Evolutionary conservation across 2,888 invertebrate species (phyloP).

Genomic region (Machimus rusticus): DNA sequence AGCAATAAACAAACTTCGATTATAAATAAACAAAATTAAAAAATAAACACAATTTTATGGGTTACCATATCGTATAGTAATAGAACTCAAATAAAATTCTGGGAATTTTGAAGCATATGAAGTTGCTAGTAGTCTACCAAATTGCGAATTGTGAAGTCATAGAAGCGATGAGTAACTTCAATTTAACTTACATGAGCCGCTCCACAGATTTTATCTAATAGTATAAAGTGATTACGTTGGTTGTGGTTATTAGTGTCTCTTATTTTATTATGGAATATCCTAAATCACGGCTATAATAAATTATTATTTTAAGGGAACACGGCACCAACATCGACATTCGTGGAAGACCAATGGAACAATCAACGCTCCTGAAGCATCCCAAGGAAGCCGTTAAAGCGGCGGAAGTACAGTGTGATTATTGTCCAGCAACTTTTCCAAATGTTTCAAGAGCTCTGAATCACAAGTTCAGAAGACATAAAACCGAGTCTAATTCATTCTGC

Average conservation of each 20-base stretch:
- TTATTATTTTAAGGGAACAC: constrained; percentile 66
- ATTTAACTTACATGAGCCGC: background rate
- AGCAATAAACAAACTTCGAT: too few species aligned
- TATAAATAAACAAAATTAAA: too few species aligned
- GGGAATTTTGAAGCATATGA: too few species aligned
- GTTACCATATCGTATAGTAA: too few species aligned
- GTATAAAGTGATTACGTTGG: background rate
- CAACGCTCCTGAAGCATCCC: constrained; percentile 53
- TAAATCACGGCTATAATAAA: background rate
- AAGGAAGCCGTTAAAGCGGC: constrained; percentile 55
- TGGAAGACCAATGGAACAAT: constrained; percentile 55
- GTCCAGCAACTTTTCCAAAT: constrained; percentile 67
- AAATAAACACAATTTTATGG: too few species aligned
- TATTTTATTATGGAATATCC: background rate
- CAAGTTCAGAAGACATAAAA: constrained; percentile 72
- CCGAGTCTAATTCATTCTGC: constrained; percentile 72
- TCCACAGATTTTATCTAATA: too few species aligned
- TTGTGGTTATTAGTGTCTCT: background rate
- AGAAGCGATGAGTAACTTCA: background rate
- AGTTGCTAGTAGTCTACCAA: too few species aligned
- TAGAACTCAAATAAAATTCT: too few species aligned
- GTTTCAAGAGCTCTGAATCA: constrained; percentile 73
- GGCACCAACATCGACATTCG: constrained; percentile 65
- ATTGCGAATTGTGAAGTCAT: too few species aligned
- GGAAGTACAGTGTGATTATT: constrained; percentile 68